phyloP scores from a whole-genome alignment of 1,140 invertebrate species.

The Cephus cinctus region DNA sequence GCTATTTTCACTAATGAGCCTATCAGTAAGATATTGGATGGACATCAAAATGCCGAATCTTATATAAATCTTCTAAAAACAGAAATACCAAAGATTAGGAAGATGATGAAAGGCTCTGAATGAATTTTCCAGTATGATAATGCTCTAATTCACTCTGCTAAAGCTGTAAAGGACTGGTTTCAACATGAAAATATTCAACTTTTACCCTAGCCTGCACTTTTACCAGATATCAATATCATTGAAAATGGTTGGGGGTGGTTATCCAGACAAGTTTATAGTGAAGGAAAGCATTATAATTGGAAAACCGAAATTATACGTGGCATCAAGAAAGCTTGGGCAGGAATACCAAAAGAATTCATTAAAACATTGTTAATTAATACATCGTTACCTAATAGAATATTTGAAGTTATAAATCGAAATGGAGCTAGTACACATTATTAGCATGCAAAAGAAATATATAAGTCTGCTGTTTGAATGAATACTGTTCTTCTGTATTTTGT shows the following conservation, averaged over 20 bases:
- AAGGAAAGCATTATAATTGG: not conserved
- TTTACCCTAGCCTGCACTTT: not conserved
- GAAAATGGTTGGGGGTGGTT: not conserved
- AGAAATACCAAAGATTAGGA: not conserved
- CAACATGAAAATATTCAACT: conserved; percentile 28
- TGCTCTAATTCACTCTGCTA: not conserved
- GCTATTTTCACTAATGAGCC: not conserved
- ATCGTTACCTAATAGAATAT: no score
- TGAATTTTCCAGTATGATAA: conserved; percentile 2
- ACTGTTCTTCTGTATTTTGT: no score
- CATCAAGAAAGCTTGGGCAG: no score
- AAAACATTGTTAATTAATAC: no score
- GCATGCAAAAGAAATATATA: not conserved
- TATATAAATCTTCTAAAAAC: not conserved
- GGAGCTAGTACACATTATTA: not conserved
- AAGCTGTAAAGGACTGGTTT: not conserved
- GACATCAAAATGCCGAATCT: not conserved
- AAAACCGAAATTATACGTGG: no score
- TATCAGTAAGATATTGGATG: not conserved
- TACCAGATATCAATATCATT: not conserved
- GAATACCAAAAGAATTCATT: no score
- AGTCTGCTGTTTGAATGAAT: no score
- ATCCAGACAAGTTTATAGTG: not conserved
- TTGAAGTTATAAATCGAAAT: not conserved
- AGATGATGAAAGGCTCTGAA: no score